These are phyloP conservation scores for Salticus scenicus DNA, from an alignment of 2,888 invertebrate species.

Conservation along the genomic window DNA sequence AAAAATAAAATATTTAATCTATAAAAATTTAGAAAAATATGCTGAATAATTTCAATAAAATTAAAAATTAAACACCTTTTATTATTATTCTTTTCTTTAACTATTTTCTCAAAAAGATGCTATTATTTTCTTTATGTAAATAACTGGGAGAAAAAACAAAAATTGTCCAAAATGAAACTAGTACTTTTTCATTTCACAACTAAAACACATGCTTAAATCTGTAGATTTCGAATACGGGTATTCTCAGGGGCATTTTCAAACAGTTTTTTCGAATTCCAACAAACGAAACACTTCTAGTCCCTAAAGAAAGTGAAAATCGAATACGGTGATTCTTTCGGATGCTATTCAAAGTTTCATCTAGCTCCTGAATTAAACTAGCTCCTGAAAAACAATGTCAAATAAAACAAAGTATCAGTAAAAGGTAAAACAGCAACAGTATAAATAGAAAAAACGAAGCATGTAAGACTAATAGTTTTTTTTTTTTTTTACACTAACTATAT, in stretches of 20 bases:
- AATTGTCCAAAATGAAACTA: neutral
- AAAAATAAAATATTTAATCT: too few species aligned
- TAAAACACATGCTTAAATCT: slow-evolving; percentile 55
- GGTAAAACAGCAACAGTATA: slow-evolving; percentile 41
- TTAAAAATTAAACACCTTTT: too few species aligned
- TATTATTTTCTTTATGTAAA: slow-evolving; percentile 39
- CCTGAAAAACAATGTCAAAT: slow-evolving; percentile 29
- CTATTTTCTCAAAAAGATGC: too few species aligned
- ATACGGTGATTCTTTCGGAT: slow-evolving; percentile 60
- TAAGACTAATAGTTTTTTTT: slow-evolving; percentile 57
- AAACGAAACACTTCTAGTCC: slow-evolving; percentile 48
- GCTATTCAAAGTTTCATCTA: slow-evolving; percentile 43
- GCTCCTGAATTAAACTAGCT: slow-evolving; percentile 35
- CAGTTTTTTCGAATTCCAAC: slow-evolving; percentile 44
- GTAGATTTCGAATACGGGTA: slow-evolving; percentile 48
- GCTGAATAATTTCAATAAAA: neutral
- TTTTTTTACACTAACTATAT: slow-evolving; percentile 55
- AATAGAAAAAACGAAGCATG: slow-evolving; percentile 55
- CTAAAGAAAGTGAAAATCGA: slow-evolving; percentile 55
- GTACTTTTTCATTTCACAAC: neutral
- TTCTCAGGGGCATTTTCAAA: slow-evolving; percentile 47
- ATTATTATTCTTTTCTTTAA: too few species aligned
- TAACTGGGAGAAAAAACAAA: neutral
- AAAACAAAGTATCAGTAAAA: slow-evolving; percentile 40
- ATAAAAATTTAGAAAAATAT: too few species aligned